Percentiles rank a stretch among this genome's conserved stretches.
These are phyloP conservation scores for Athalia rosae DNA, from an alignment of 2,888 invertebrate genomes.

Conservation along the genomic window DNA sequence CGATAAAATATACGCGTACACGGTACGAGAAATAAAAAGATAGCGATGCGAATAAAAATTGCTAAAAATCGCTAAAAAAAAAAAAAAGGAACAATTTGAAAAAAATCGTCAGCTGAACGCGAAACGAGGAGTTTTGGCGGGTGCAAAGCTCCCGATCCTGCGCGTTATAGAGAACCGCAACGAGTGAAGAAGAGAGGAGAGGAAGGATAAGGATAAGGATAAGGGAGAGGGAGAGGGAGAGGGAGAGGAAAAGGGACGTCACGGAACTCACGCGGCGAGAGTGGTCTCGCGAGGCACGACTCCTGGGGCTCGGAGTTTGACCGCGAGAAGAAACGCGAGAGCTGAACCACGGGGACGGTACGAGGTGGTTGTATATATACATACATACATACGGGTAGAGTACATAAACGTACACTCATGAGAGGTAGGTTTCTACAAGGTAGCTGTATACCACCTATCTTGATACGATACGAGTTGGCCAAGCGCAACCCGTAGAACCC, in stretches of 20 bases:
- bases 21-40: neutral
- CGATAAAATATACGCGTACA: neutral
- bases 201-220: too few relatives aligned
- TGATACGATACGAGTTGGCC: slow-evolving; percentile 61
- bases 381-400: too few relatives aligned
- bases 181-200: slow-evolving; percentile 42
- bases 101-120: too few relatives aligned
- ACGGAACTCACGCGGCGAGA: slow-evolving; percentile 71
- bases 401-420: too few relatives aligned
- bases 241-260: slow-evolving; percentile 51
- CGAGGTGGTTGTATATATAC: slow-evolving; percentile 54
- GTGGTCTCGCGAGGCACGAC: slow-evolving; percentile 66
- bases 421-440: too few relatives aligned
- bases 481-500: slow-evolving; percentile 56
- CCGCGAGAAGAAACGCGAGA: slow-evolving; percentile 49
- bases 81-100: too few relatives aligned
- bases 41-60: too few relatives aligned
- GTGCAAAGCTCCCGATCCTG: too few relatives aligned
- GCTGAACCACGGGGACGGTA: slow-evolving; percentile 46
- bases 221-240: slow-evolving; percentile 53
- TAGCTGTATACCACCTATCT: slow-evolving; percentile 63
- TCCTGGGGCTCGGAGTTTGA: slow-evolving; percentile 58
- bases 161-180: too few relatives aligned
- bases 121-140: too few relatives aligned
- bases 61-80: neutral